Evolutionary conservation across 2,888 invertebrate genomes (phyloP), one percentile per base, ranked within the genome.

Genomic region (Diachrysia chrysitis): DNA sequence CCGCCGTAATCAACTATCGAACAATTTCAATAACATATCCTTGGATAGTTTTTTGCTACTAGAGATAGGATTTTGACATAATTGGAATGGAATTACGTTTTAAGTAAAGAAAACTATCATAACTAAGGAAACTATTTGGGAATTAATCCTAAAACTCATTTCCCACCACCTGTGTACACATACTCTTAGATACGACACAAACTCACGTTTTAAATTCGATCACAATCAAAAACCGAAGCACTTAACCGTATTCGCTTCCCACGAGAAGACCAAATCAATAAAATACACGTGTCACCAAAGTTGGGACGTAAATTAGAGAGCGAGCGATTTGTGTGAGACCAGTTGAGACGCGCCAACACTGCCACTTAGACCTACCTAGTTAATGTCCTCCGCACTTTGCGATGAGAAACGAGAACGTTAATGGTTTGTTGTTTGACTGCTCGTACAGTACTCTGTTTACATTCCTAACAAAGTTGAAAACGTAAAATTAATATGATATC

Each of bases 281-380:
- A 81, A 87, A 83, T 83, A 86, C 89, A 90, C 88, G 88, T 87
- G 88, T 80, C 83, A 79, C 84, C 72, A 57, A 87, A 89, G 83
- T 88, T 86, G 69, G 74, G 51, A 83, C 83, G 83, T 88, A 89
- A 88, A 88, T 89, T 87, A 85, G 79, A 84, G 83, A 80, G 79
- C 81, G 74, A 83, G 69, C 80, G 82, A 84, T 87, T 87, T 58
- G 57, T 75, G 69, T 63, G 75, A 83, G 74, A 83, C 82, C 78
- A 81, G 82, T 71, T 61, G 75, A 83, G 74, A 83, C 82, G 78
- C 82, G 85, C 82, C 83, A 76, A 68, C 70, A 72, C 67, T 56
- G 60, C 81, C 82, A 85, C 86, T 80, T 70, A 73, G 62, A 71
- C 71, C 83, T 79, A 80, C 80, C 81, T 81, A 84, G 84, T 88